Conservation (phyloP, 2,888 invertebrate species). For the Trichopoda pennipes region DNA sequence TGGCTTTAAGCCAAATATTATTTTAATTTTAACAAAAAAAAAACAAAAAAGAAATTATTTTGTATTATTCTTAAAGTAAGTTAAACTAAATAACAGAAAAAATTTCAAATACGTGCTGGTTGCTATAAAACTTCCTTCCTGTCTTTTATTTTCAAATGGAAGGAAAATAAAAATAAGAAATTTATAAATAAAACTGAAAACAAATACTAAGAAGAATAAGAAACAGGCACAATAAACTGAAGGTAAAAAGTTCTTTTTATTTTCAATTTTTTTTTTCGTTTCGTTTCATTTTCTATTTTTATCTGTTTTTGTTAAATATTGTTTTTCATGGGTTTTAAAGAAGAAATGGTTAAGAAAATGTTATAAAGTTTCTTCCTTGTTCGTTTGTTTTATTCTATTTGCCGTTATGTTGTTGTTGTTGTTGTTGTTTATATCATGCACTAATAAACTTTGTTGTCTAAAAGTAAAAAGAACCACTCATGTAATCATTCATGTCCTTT, state of each 20-base stretch:
- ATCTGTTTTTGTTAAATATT: conserved; percentile 2
- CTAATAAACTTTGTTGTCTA: conserved; percentile 53
- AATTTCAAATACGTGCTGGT: conserved; percentile 11
- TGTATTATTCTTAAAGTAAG: conserved; percentile 10
- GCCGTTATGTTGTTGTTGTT: background rate
- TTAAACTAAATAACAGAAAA: conserved; percentile 11
- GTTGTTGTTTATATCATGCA: conserved; percentile 47
- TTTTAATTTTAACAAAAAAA: conserved; percentile 5
- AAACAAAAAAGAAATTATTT: background rate
- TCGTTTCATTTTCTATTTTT: background rate
- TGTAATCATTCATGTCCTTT: conserved; percentile 26
- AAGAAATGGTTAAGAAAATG: conserved; percentile 35
- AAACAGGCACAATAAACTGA: conserved; percentile 61
- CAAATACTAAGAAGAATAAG: conserved; percentile 41
- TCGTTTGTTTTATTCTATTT: background rate
- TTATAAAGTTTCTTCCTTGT: conserved; percentile 45
- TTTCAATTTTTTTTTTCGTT: background rate
- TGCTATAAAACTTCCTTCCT: conserved; percentile 27
- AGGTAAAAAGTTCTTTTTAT: conserved; percentile 41
- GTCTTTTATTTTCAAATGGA: background rate
- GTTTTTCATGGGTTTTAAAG: conserved; percentile 3
- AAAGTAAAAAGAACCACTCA: conserved; percentile 19
- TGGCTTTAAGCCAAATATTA: conserved; percentile 40
- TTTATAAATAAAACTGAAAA: conserved; percentile 31
- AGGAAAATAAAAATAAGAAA: background rate